Conservation (phyloP, 2,113 vertebrate species). For the Thermophis baileyi region DNA sequence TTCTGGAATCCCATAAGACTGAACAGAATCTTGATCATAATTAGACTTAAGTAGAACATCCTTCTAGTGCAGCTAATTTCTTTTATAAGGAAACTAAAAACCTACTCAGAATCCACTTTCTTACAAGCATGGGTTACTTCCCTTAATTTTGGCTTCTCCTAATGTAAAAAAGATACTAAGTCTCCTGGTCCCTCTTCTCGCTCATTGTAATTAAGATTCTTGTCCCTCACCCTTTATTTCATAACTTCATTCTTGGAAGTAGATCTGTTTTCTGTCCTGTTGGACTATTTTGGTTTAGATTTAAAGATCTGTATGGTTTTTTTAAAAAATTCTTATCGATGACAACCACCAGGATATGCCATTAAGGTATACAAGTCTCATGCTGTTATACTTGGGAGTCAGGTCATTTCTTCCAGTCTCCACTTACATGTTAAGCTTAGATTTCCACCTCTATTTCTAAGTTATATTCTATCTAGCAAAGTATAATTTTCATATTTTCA, state of each 20-base stretch:
- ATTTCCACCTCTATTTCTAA: background rate
- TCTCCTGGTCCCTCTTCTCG: background rate
- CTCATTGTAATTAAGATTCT: background rate
- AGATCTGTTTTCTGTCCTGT: background rate
- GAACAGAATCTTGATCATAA: background rate
- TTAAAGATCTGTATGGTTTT: background rate
- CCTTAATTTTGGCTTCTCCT: background rate
- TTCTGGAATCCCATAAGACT: background rate
- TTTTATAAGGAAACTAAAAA: background rate
- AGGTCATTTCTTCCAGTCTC: background rate
- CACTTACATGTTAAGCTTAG: background rate
- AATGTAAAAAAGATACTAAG: background rate
- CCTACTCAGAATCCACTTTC: background rate
- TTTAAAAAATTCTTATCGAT: background rate
- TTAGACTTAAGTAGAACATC: background rate
- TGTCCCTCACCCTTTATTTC: background rate
- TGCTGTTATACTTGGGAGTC: background rate
- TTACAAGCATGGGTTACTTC: background rate
- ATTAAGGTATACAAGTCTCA: background rate
- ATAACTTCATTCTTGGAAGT: background rate
- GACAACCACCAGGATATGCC: background rate
- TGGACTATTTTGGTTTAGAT: background rate
- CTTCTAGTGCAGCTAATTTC: background rate
- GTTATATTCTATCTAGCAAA: background rate
- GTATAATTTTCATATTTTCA: background rate